Evolutionary conservation across 2,113 vertebrate genomes (phyloP).

Genomic region (Micromys minutus): DNA sequence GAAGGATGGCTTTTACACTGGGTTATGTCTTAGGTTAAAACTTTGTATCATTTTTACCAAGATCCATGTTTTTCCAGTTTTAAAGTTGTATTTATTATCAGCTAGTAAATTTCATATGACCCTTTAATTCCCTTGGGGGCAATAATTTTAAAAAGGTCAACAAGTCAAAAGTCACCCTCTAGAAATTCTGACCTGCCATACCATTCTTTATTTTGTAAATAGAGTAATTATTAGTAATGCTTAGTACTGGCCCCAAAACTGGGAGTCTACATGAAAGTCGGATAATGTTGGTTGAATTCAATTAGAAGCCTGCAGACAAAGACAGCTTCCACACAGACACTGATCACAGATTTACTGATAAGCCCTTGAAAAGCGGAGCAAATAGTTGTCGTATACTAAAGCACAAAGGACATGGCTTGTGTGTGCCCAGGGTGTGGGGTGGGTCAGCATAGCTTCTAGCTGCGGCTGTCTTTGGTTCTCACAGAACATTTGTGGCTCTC

Average conservation of each 20-base stretch:
- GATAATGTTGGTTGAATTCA: constrained; percentile 31
- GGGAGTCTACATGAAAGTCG: background rate
- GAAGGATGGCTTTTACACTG: background rate
- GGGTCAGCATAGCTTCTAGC: background rate
- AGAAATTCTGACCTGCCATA: background rate
- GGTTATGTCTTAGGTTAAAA: constrained; percentile 35
- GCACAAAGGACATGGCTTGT: background rate
- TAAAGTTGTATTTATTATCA: constrained; percentile 30
- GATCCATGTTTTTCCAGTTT: constrained; percentile 10
- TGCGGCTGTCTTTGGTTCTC: background rate
- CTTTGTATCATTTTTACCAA: background rate
- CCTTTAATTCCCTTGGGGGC: background rate
- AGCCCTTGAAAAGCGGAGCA: constrained; percentile 27
- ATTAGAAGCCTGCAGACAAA: constrained; percentile 45
- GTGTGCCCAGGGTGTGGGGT: background rate
- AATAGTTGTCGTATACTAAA: constrained; percentile 33
- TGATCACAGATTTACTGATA: constrained; percentile 40
- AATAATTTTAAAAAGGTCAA: constrained; percentile 33
- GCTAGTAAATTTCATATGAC: constrained; percentile 15
- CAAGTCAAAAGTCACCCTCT: background rate
- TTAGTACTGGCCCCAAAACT: background rate
- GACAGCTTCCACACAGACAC: background rate
- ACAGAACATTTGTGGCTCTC: background rate
- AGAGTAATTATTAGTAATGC: constrained; percentile 8
- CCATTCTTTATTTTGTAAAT: constrained; percentile 15